Evolutionary conservation across 2,888 invertebrate genomes (phyloP).

Genomic region (Papilio gigon): DNA sequence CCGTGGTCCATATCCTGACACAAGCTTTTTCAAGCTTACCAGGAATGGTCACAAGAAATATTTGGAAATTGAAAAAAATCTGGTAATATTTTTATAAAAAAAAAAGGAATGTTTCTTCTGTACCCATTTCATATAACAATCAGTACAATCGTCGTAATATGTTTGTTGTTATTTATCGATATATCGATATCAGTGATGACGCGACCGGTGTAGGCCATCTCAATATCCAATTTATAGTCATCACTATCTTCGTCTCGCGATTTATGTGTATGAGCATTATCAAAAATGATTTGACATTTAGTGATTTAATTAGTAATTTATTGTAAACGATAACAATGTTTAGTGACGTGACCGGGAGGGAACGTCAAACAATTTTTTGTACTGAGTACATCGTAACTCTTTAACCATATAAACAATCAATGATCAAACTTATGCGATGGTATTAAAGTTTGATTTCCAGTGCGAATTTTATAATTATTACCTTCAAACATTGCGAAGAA

Average conservation of each 20-base stretch:
- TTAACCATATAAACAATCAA: background rate
- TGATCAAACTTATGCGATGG: constrained; percentile 5
- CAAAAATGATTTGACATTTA: constrained; percentile 62
- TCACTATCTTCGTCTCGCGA: constrained; percentile 57
- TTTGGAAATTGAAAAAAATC: no score
- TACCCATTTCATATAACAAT: background rate
- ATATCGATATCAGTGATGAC: constrained; percentile 33
- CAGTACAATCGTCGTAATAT: background rate
- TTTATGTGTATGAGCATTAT: constrained; percentile 64
- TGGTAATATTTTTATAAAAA: no score
- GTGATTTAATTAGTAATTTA: constrained; percentile 68
- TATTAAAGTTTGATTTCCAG: background rate
- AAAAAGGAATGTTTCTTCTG: no score
- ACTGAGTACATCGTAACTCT: constrained; percentile 30
- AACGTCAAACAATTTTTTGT: constrained; percentile 42
- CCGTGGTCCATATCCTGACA: no score
- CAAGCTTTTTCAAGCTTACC: no score
- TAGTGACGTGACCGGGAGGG: constrained; percentile 49
- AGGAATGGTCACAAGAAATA: no score
- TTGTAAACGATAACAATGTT: constrained; percentile 55
- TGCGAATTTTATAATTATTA: background rate
- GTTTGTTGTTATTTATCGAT: constrained; percentile 37
- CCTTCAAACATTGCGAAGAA: background rate
- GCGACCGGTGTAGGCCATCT: constrained; percentile 6
- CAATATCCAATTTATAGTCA: constrained; percentile 50